Base-by-base conservation (phyloP, 2,888 invertebrate genomes). In the Chymomyza procnemis region DNA sequence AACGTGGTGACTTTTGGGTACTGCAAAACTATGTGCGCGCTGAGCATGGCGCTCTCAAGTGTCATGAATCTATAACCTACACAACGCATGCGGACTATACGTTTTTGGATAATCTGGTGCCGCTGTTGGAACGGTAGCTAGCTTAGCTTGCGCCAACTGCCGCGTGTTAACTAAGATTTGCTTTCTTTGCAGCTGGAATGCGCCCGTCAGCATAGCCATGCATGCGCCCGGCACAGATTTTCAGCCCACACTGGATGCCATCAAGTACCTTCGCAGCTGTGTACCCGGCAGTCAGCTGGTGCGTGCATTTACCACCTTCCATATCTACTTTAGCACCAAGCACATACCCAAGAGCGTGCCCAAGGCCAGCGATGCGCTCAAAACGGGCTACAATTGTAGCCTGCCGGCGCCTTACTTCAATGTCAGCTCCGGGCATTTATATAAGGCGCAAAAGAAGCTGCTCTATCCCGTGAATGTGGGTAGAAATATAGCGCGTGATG, bases 51-150 rank as follows among this genome's bases (percentile, higher is more conserved):
- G 90, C 92, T 54, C 90, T 95, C 60, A 92, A 92, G 88, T 97
- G 97, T 91, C 95, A 96, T 91, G 96, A 97, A 91, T 94, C 94
- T 78, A 93, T 97, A 75, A 97, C 97, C 1, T 97, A 97, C 88
- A 97, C 97, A 46, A 97, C 97, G 14, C 97, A 97, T 90, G 97
- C 96, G 4, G 97, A 97, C 87, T 96, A 94, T 91, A 96, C 97
- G 79, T 97, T 97, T 92, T 93, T 97, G 88, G 96, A 97, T 91
- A 97, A 98, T 91, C 92, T 97, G 83, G 93, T 94, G 89, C 96
- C 97, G 69, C 92, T 98, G 83, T 92, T 97, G 88, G 95, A 96
- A 89, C 93, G 95, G 92, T 93, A 78, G n/a, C n/a, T n/a, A n/a
- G n/a, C n/a, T n/a, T n/a, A n/a, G n/a, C n/a, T n/a, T n/a, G n/a